These are phyloP conservation scores for Engystomops pustulosus DNA, from an alignment of 2,113 vertebrate species.

Conservation along the genomic window DNA sequence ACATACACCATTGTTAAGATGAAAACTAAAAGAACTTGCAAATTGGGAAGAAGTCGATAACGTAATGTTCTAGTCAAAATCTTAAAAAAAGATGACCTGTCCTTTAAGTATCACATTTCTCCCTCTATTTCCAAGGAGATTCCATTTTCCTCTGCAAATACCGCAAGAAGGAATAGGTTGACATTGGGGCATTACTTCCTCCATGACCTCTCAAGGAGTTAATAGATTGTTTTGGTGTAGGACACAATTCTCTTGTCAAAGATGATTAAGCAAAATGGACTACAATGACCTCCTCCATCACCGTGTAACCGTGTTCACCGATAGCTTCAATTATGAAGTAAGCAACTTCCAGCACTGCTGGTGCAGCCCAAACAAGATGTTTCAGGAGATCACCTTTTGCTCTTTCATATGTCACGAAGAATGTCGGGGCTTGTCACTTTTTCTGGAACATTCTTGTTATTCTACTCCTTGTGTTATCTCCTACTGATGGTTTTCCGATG, in stretches of 20 bases:
- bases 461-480: not conserved
- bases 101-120: not conserved
- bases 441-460: not conserved
- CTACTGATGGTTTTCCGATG: not conserved
- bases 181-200: not conserved
- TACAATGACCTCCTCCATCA: conserved; percentile 24
- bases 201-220: not conserved
- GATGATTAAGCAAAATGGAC: conserved; percentile 38
- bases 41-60: not conserved
- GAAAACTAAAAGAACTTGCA: not conserved
- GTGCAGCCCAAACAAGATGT: conserved; percentile 30
- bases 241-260: conserved; percentile 37
- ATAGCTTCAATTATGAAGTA: conserved; percentile 38
- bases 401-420: conserved; percentile 17
- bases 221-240: conserved; percentile 38
- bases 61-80: not conserved
- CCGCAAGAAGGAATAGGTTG: not conserved
- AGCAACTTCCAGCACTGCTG: conserved; percentile 22
- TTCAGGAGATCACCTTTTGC: conserved; percentile 31
- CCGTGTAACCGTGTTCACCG: not conserved
- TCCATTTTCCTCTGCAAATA: not conserved
- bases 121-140: not conserved
- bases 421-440: conserved; percentile 3
- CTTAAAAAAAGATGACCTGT: not conserved
- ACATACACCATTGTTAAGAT: not conserved